A percentile compares a stretch with the other conserved stretches of the same genome.
phyloP scores from a whole-genome alignment of 2,797 vertebrate genomes.

The Lepilemur ruficaudatus region DNA sequence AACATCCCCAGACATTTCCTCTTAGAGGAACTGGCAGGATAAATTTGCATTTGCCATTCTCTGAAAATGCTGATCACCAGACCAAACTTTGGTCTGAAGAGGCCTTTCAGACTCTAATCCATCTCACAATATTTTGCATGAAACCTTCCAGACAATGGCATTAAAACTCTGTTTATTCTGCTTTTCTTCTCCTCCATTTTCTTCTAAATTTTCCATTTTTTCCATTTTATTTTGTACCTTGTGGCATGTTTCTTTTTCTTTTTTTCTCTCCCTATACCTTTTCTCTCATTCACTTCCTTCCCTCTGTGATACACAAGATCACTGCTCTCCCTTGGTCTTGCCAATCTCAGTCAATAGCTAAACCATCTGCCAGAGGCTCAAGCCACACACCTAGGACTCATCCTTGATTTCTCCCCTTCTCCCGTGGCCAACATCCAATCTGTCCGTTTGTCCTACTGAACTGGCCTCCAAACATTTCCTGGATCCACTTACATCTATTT shows the following conservation, averaged over 20 bases:
- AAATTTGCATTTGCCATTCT: conserved; percentile 34
- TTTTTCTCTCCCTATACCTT: background rate
- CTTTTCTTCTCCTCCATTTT: background rate
- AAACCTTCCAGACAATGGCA: background rate
- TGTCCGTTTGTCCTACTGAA: background rate
- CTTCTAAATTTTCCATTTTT: conserved; percentile 6
- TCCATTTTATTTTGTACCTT: background rate
- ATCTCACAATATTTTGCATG: background rate
- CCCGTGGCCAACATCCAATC: background rate
- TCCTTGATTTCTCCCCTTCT: background rate
- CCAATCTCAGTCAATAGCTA: background rate
- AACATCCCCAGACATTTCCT: conserved; percentile 27
- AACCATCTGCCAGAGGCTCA: background rate
- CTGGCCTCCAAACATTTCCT: background rate
- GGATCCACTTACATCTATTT: background rate
- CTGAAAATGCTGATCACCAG: conserved; percentile 36
- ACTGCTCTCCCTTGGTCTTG: background rate
- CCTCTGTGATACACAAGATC: background rate
- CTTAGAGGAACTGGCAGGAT: background rate
- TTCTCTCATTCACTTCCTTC: background rate
- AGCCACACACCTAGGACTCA: background rate
- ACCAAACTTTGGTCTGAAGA: background rate
- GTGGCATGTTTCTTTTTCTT: background rate
- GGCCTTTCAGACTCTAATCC: background rate
- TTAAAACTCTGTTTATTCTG: background rate